A percentile compares a stretch with the other conserved stretches of the same genome.
phyloP scores from a whole-genome alignment of 2,888 invertebrate species.

The Dryocosmus kuriphilus region DNA sequence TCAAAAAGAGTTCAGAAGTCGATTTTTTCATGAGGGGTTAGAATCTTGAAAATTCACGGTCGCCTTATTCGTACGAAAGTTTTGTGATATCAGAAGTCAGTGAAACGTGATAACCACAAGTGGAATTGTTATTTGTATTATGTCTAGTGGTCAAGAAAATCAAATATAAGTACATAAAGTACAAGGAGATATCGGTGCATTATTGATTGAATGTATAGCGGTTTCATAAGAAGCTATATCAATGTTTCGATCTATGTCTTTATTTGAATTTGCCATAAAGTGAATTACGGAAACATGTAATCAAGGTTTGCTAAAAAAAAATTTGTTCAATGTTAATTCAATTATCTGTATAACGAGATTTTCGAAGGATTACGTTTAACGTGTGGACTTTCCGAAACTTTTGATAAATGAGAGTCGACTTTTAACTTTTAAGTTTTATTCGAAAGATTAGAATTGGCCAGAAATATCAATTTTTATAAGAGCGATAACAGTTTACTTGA shows the following conservation, averaged over 20 bases:
- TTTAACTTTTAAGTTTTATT: neutral
- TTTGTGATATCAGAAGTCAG: constrained; percentile 1
- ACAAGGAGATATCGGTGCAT: neutral
- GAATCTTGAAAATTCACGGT: neutral
- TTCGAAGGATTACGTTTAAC: neutral
- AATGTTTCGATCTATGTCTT: neutral
- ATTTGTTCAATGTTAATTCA: neutral
- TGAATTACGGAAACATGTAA: neutral
- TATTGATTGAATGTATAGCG: constrained; percentile 4
- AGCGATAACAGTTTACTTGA: constrained; percentile 71
- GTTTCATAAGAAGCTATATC: neutral
- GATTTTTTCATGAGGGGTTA: neutral
- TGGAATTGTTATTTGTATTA: constrained; percentile 1
- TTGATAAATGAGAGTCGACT: neutral
- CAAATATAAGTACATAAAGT: neutral
- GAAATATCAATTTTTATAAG: constrained; percentile 70
- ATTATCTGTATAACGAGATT: neutral
- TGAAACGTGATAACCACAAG: neutral
- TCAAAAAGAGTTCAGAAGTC: neutral
- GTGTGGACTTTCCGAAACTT: neutral
- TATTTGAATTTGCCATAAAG: neutral
- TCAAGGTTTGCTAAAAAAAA: neutral
- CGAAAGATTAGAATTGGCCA: constrained; percentile 56
- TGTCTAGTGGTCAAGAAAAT: neutral
- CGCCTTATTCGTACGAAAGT: neutral